A percentile compares a stretch with the other conserved stretches of the same genome.
These are phyloP conservation scores for Montipora cactus DNA, from an alignment of 64 coral and sea anemone species.

Conservation along the genomic window DNA sequence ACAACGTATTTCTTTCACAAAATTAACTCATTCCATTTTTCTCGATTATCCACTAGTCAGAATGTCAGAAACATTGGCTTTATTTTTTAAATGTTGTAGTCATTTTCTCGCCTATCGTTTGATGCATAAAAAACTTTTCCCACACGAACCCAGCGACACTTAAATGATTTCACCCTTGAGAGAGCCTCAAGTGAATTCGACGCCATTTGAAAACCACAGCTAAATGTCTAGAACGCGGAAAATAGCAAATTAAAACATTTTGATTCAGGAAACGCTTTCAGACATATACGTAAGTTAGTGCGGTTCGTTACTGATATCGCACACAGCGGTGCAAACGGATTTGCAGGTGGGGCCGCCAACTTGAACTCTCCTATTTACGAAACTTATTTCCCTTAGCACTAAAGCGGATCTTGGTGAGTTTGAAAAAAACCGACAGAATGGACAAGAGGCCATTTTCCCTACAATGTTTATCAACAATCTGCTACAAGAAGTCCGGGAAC, in stretches of 20 bases:
- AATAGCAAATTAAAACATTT: not conserved
- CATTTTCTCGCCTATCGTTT: not conserved
- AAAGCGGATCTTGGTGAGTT: no score
- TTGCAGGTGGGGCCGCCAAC: not conserved
- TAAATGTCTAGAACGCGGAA: not conserved
- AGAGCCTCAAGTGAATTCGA: not conserved
- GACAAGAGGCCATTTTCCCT: no score
- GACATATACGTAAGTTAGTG: not conserved
- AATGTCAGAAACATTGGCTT: not conserved
- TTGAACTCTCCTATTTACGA: no score
- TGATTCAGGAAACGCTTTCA: not conserved
- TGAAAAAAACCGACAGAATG: no score
- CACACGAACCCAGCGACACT: slow-evolving; percentile 8
- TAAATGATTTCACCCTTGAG: slow-evolving; percentile 25
- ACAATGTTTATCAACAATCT: no score
- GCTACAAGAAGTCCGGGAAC: no score
- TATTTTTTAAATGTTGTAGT: not conserved
- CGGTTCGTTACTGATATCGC: not conserved
- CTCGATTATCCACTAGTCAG: not conserved
- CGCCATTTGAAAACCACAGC: not conserved
- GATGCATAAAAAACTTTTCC: slow-evolving; percentile 12
- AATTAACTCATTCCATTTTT: not conserved
- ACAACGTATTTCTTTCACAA: not conserved
- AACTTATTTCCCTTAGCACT: no score
- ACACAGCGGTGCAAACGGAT: not conserved